Base-by-base conservation (phyloP, 2,888 invertebrate species). In the Trachelus tabidus region DNA sequence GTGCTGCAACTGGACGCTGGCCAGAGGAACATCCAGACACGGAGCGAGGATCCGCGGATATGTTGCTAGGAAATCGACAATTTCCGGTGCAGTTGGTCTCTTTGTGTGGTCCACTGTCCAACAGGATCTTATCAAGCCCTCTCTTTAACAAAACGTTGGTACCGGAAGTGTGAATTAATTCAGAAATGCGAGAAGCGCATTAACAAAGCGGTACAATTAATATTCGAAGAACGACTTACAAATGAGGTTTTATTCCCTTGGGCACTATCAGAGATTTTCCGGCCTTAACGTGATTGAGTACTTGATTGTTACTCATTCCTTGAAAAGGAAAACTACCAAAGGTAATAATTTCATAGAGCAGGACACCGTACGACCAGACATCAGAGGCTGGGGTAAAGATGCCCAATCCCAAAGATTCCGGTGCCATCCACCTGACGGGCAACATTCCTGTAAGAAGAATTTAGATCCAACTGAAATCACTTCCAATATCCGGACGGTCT, bases 401-500 rank as follows among this genome's bases (percentile, higher is more conserved):
- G 15, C 98, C 98, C 34, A 96, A 93, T 4, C 94, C 95, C 30
- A 98, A 92, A 84, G 96, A 96, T 92, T 98, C 98, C 0, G 98
- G 98, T 1, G 98, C 95, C 98, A 98, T 98, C 98, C 98, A 98
- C 81, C 97, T 93, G 12, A 98, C 97, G 0, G 97, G 97, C 83
- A 97, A 92, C 95, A 97, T 96, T 34, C 94, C 94, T 94, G 83
- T 56, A 80, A n/a, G 31, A 73, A 33, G 77, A 34, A 35, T 71
- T n/a, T n/a, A 12, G 23, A 12, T 12, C 40, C 33, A 56, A 15
- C 4, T 40, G 12, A 30, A 31, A 34, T 69, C 34, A 9, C 33
- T 37, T 15, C 4, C 1, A 2, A 40, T 1, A 40, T 1, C 0
- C 1, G 40, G 40, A 40, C 15, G 6, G 2, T 40, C 40, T 15